A percentile compares a stretch with the other conserved stretches of the same genome.
These are phyloP conservation scores for Octopus sinensis DNA, from an alignment of 1,140 invertebrate species.

Conservation along the genomic window DNA sequence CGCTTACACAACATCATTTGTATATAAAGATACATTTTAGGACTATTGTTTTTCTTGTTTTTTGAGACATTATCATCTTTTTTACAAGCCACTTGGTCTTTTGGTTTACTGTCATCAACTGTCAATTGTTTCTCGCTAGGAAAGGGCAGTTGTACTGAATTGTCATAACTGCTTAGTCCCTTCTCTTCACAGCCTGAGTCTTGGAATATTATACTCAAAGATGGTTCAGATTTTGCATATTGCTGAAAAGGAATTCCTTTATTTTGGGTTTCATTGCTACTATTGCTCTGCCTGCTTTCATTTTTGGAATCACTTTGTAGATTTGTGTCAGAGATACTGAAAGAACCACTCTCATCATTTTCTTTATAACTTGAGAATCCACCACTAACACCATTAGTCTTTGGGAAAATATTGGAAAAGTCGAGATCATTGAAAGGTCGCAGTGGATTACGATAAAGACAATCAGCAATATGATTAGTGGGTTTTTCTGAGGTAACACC, in stretches of 20 bases:
- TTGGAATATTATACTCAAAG: slow-evolving; percentile 64
- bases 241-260: background rate
- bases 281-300: too few species aligned
- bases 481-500: background rate
- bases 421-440: background rate
- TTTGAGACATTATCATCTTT: background rate
- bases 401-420: background rate
- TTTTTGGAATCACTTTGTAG: too few species aligned
- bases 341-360: slow-evolving; percentile 42
- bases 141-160: too few species aligned
- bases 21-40: slow-evolving; percentile 80
- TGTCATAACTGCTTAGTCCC: too few species aligned
- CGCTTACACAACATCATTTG: slow-evolving; percentile 94
- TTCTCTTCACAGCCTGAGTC: slow-evolving; percentile 44
- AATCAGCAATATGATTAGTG: background rate
- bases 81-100: too few species aligned
- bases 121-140: too few species aligned
- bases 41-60: slow-evolving; percentile 5
- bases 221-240: slow-evolving; percentile 21
- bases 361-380: slow-evolving; percentile 5
- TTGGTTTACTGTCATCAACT: too few species aligned
- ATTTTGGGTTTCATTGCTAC: background rate
- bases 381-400: background rate
- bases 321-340: background rate
- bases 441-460: background rate